A percentile compares a stretch with the other conserved stretches of the same genome.
These are phyloP conservation scores for Diachasmimorpha longicaudata DNA, from an alignment of 1,140 invertebrate species.

Conservation along the genomic window DNA sequence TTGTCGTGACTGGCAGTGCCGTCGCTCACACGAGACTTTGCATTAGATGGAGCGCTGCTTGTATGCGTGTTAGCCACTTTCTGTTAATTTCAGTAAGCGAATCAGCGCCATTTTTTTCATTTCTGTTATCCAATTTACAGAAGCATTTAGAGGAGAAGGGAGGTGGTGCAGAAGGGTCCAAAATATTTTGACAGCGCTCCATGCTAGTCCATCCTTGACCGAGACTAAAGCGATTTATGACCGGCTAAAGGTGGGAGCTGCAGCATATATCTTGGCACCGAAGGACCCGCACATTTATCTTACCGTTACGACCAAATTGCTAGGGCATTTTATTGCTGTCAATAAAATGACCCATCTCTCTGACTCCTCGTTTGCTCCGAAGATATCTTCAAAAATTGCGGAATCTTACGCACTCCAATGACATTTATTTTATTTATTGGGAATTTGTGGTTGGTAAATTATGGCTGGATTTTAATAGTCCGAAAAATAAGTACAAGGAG, in stretches of 20 bases:
- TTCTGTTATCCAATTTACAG: background rate
- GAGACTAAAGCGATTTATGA: constrained; percentile 15
- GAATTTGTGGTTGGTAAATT: too few relatives aligned
- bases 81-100: background rate
- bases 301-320: constrained; percentile 25
- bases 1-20: constrained; percentile 52
- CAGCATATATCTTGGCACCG: background rate
- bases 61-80: background rate
- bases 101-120: background rate
- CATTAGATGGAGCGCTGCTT: background rate
- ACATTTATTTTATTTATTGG: too few relatives aligned
- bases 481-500: too few relatives aligned
- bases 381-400: background rate
- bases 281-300: constrained; percentile 10
- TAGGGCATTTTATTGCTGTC: constrained; percentile 27
- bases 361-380: background rate
- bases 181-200: constrained; percentile 26
- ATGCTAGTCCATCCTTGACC: background rate
- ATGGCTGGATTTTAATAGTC: too few relatives aligned
- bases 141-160: constrained; percentile 4
- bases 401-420: too few relatives aligned
- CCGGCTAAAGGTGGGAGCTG: background rate
- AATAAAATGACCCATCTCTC: constrained; percentile 25
- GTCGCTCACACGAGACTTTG: constrained; percentile 27
- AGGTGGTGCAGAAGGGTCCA: background rate